Conservation (phyloP, 2,797 vertebrate genomes). For the Poliocrania exsul region DNA sequence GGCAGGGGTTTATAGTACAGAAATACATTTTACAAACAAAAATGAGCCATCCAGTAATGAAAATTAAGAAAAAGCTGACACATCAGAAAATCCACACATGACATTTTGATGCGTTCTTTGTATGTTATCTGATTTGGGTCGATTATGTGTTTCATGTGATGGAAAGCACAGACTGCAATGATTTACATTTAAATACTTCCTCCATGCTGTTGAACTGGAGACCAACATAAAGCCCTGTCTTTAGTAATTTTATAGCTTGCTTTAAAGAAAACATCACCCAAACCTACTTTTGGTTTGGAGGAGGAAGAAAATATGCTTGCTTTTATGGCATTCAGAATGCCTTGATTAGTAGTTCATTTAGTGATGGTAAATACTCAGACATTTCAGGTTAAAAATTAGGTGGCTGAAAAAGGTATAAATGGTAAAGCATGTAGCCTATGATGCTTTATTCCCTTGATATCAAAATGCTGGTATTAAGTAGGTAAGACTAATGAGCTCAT, state of each 20-base stretch:
- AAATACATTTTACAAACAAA: neutral
- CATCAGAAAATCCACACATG: neutral
- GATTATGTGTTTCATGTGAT: neutral
- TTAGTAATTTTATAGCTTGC: neutral
- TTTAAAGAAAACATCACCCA: neutral
- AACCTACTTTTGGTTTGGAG: neutral
- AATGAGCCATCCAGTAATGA: neutral
- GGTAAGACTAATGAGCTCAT: neutral
- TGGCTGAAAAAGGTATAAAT: neutral
- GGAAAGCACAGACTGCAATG: slow-evolving; percentile 22
- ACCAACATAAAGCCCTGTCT: neutral
- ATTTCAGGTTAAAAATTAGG: neutral
- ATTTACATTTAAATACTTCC: slow-evolving; percentile 58
- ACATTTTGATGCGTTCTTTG: neutral
- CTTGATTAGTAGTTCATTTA: neutral
- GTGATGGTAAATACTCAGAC: neutral
- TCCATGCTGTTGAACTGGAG: neutral
- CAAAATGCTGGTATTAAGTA: neutral
- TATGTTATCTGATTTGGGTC: neutral
- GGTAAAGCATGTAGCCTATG: neutral
- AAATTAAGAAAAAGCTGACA: neutral
- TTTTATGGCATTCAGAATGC: neutral
- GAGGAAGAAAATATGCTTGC: neutral
- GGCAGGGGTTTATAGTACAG: neutral
- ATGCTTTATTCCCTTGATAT: neutral